These are phyloP conservation scores for Mormyrus lacerda DNA, from an alignment of 2,113 vertebrate genomes.

Conservation along the genomic window DNA sequence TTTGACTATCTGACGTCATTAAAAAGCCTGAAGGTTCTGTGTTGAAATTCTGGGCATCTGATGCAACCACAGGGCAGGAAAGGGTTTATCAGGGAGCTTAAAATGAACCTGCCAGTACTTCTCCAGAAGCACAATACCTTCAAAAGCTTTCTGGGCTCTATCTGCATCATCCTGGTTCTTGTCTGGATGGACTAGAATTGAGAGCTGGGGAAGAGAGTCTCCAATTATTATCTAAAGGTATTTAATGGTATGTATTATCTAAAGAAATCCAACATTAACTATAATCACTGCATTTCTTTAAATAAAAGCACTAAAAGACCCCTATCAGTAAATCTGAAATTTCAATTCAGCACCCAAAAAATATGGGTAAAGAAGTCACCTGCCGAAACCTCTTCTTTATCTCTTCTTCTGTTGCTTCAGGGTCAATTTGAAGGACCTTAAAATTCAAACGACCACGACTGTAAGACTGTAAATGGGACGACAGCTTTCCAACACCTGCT, in stretches of 20 bases:
- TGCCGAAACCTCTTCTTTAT: slow-evolving; percentile 96
- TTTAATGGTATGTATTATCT: neutral
- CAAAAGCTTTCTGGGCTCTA: slow-evolving; percentile 92
- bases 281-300: neutral
- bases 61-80: neutral
- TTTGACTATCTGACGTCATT: neutral
- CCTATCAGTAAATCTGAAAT: neutral
- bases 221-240: neutral
- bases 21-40: neutral
- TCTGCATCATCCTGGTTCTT: slow-evolving; percentile 93
- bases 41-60: neutral
- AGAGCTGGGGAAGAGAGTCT: slow-evolving; percentile 64
- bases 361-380: slow-evolving; percentile 45
- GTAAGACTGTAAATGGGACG: neutral
- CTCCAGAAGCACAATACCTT: slow-evolving; percentile 65
- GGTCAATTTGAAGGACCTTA: slow-evolving; percentile 94
- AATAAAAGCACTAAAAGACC: neutral
- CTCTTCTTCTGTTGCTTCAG: slow-evolving; percentile 92
- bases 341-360: neutral
- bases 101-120: neutral
- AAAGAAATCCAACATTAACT: neutral
- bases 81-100: neutral
- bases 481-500: neutral
- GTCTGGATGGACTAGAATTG: slow-evolving; percentile 96
- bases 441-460: neutral